A percentile compares a stretch with the other conserved stretches of the same genome.
phyloP scores from a whole-genome alignment of 1,140 invertebrate species.

The Tetramorium alpestre region DNA sequence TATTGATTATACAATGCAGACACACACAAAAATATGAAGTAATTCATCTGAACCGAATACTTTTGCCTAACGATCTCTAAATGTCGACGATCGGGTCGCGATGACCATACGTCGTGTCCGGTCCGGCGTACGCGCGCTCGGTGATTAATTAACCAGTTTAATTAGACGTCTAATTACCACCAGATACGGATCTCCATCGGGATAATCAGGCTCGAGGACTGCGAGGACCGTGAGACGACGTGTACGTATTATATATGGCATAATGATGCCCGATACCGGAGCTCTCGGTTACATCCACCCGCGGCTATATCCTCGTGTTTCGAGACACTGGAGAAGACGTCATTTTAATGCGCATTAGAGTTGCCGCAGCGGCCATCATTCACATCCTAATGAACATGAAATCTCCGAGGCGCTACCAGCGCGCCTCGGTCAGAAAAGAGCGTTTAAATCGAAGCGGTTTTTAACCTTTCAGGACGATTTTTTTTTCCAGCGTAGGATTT shows the following conservation, averaged over 20 bases:
- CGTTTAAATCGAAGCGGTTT: background rate
- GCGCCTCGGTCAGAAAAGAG: background rate
- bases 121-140: conserved; percentile 8
- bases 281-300: conserved; percentile 43
- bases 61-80: conserved; percentile 1
- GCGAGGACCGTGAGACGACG: conserved; percentile 27
- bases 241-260: conserved; percentile 40
- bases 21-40: background rate
- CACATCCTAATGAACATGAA: conserved; percentile 24
- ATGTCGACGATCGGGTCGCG: background rate
- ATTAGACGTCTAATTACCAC: conserved; percentile 74
- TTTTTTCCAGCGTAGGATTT: background rate
- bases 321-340: conserved; percentile 32
- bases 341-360: conserved; percentile 51
- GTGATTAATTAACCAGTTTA: conserved; percentile 74
- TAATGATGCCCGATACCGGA: conserved; percentile 27
- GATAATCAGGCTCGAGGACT: conserved; percentile 62
- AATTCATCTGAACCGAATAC: background rate
- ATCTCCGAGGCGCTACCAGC: background rate
- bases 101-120: background rate
- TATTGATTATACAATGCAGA: background rate
- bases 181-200: conserved; percentile 72
- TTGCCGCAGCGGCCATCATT: conserved; percentile 22
- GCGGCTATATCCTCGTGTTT: conserved; percentile 40
- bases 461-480: background rate